A percentile compares a stretch with the other conserved stretches of the same genome.
phyloP scores from a whole-genome alignment of 2,797 vertebrate genomes.

The Sebastes oblongus region DNA sequence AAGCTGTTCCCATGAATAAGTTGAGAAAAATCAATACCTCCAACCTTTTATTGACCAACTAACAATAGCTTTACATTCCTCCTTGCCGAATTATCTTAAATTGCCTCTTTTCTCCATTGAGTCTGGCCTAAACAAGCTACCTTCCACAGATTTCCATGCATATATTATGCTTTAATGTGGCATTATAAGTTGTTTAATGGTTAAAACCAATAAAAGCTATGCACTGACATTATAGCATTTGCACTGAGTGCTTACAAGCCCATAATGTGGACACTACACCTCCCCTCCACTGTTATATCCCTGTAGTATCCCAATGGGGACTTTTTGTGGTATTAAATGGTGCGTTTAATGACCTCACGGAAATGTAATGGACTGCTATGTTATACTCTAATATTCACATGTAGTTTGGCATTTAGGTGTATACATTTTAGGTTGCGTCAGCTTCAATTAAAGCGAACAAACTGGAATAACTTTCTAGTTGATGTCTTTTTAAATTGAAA shows the following conservation, averaged over 20 bases:
- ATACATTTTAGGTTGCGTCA: neutral
- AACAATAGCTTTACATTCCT: constrained; percentile 35
- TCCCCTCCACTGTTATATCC: constrained; percentile 7
- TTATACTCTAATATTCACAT: neutral
- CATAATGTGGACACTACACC: constrained; percentile 23
- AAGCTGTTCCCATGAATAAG: constrained; percentile 19
- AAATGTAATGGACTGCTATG: constrained; percentile 11
- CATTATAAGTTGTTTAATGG: neutral
- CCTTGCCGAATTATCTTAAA: neutral
- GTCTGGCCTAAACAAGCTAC: neutral
- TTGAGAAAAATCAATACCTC: constrained; percentile 39
- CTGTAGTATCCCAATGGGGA: constrained; percentile 27
- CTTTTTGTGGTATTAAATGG: constrained; percentile 50
- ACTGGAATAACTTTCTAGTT: constrained; percentile 9
- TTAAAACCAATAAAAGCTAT: constrained; percentile 19
- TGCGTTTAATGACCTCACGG: constrained; percentile 55
- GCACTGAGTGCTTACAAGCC: constrained; percentile 34
- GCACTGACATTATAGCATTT: constrained; percentile 16
- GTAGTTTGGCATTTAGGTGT: neutral
- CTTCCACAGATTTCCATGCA: neutral
- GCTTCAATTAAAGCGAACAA: neutral
- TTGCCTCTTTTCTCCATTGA: neutral
- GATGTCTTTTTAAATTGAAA: neutral
- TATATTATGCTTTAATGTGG: neutral
- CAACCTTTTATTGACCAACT: constrained; percentile 46